These are phyloP conservation scores for Pseudomyrmex cubaensis DNA, from an alignment of 1,140 invertebrate genomes.

Conservation along the genomic window DNA sequence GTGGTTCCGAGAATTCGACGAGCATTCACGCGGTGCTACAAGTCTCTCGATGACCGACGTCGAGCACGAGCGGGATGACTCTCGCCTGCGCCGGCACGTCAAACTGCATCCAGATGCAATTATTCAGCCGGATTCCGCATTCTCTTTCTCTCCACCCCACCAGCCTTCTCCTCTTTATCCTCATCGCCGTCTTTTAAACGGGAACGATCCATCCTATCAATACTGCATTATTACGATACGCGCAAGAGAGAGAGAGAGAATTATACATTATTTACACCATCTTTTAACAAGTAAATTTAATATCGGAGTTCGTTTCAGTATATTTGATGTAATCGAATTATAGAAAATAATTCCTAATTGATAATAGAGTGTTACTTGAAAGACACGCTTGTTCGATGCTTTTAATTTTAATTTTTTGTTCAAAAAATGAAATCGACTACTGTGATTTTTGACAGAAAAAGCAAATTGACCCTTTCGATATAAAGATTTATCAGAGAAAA, in stretches of 20 bases:
- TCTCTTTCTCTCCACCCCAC: slow-evolving; percentile 24
- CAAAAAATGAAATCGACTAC: too few relatives aligned
- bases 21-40: slow-evolving; percentile 60
- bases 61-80: slow-evolving; percentile 57
- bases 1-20: slow-evolving; percentile 67
- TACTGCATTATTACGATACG: not conserved
- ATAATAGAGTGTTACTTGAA: too few relatives aligned
- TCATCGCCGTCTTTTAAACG: slow-evolving; percentile 12
- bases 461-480: too few relatives aligned
- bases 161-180: slow-evolving; percentile 1
- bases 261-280: not conserved
- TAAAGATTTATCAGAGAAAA: too few relatives aligned
- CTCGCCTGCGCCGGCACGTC: slow-evolving; percentile 52
- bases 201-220: slow-evolving; percentile 5
- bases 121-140: slow-evolving; percentile 54
- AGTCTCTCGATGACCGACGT: slow-evolving; percentile 59
- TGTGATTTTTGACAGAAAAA: too few relatives aligned
- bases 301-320: not conserved
- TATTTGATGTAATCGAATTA: not conserved
- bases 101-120: slow-evolving; percentile 59
- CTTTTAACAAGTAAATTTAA: not conserved
- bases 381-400: too few relatives aligned
- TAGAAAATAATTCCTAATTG: not conserved
- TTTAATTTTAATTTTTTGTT: too few relatives aligned
- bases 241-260: not conserved